phyloP scores from a whole-genome alignment of 2,797 vertebrate species.

The Gastrophryne carolinensis region DNA sequence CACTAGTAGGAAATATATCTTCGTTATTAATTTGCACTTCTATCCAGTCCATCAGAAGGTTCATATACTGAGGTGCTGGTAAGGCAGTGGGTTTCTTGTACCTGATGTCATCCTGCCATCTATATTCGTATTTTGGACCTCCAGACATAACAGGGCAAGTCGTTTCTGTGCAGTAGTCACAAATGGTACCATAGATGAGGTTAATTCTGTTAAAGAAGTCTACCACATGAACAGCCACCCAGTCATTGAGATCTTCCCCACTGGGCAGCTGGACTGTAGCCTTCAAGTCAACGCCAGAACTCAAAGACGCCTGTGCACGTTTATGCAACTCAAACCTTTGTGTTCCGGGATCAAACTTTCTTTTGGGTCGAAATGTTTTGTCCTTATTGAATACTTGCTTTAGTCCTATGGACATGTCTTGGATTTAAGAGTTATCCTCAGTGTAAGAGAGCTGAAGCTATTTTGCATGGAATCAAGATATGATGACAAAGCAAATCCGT shows the following conservation, averaged over 20 bases:
- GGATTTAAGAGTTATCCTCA: constrained; percentile 28
- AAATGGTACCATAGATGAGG: constrained; percentile 82
- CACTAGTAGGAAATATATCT: constrained; percentile 77
- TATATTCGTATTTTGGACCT: constrained; percentile 78
- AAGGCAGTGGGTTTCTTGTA: constrained; percentile 81
- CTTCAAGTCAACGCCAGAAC: constrained; percentile 74
- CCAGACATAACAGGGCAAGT: constrained; percentile 83
- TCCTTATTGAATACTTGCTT: constrained; percentile 85
- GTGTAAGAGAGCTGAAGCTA: neutral
- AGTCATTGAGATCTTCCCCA: constrained; percentile 79
- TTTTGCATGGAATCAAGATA: constrained; percentile 30
- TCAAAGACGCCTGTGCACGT: constrained; percentile 76
- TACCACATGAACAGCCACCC: constrained; percentile 81
- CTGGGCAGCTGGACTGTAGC: constrained; percentile 74
- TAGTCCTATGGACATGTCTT: constrained; percentile 74
- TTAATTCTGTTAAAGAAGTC: constrained; percentile 86
- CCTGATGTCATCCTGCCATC: constrained; percentile 80
- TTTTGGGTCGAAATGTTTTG: constrained; percentile 82
- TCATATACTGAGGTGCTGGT: constrained; percentile 82
- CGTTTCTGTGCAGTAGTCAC: constrained; percentile 79
- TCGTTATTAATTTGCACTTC: constrained; percentile 83
- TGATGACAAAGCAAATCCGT: constrained; percentile 34
- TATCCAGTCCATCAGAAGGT: constrained; percentile 85
- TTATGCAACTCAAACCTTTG: constrained; percentile 83
- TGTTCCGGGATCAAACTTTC: constrained; percentile 82